Conservation (phyloP, 2,113 vertebrate species). For the Balaeniceps rex region DNA sequence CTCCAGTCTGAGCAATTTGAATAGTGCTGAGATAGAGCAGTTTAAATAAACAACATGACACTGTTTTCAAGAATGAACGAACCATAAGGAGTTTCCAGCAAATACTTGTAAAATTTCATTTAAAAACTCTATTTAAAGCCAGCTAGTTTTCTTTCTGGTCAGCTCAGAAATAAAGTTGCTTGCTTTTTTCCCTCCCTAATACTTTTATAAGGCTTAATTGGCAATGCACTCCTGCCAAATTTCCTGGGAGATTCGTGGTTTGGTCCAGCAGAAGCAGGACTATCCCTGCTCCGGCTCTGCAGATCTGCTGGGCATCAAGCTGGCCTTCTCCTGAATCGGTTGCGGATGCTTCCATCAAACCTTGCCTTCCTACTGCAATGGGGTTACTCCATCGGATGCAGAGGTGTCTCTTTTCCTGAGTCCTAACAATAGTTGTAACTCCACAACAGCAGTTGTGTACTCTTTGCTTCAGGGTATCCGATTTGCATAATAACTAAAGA, state of each 20-base stretch:
- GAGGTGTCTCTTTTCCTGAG: background rate
- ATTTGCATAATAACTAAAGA: background rate
- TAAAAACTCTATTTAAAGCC: conserved; percentile 25
- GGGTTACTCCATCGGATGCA: background rate
- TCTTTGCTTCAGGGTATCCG: background rate
- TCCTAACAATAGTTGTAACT: background rate
- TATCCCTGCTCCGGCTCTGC: background rate
- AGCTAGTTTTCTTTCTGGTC: conserved; percentile 39
- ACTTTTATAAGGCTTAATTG: background rate
- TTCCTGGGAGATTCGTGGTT: background rate
- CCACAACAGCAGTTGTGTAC: background rate
- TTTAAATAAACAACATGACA: background rate
- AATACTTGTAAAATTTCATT: conserved; percentile 46
- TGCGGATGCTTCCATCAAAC: conserved; percentile 7
- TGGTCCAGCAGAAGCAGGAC: background rate
- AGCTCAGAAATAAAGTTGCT: conserved; percentile 37
- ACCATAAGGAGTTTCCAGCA: background rate
- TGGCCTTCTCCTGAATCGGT: background rate
- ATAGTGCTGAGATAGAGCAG: background rate
- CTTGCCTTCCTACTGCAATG: background rate
- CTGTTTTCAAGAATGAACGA: background rate
- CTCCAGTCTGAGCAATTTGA: background rate
- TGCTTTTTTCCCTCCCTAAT: background rate
- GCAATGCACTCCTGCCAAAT: background rate
- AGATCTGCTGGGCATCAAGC: background rate